Percentiles rank a stretch among this genome's conserved stretches.
Evolutionary conservation across 2,888 invertebrate genomes (phyloP).

Genomic region (Drosophila ustulata): DNA sequence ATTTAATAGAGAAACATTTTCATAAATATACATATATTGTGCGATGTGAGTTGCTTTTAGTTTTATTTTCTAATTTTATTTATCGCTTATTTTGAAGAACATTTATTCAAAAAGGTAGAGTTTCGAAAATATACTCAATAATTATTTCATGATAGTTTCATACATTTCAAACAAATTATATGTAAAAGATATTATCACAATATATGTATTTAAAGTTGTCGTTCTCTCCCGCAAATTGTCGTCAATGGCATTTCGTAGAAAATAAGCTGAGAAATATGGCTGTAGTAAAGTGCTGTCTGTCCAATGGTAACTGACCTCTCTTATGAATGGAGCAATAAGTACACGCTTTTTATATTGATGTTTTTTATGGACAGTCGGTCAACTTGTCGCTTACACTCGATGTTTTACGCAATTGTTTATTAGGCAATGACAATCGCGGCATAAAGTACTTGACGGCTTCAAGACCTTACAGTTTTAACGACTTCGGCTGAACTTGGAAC

Average conservation of each 20-base stretch:
- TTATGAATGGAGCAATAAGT: slow-evolving; percentile 28
- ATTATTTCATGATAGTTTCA: too few species aligned
- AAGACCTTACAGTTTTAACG: slow-evolving; percentile 42
- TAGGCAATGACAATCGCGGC: slow-evolving; percentile 41
- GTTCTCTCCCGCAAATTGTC: background rate
- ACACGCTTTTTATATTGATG: slow-evolving; percentile 34
- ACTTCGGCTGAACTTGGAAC: slow-evolving; percentile 48
- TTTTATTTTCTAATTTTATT: too few species aligned
- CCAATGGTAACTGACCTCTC: slow-evolving; percentile 12
- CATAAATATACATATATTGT: too few species aligned
- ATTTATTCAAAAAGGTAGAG: too few species aligned
- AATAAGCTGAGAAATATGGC: background rate
- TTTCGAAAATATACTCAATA: too few species aligned
- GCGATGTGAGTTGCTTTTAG: too few species aligned
- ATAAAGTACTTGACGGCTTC: slow-evolving; percentile 35
- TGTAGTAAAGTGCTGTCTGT: slow-evolving; percentile 2
- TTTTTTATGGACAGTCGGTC: slow-evolving; percentile 9
- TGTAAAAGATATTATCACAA: too few species aligned
- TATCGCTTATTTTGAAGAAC: too few species aligned
- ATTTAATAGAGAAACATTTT: too few species aligned
- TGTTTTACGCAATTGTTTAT: slow-evolving; percentile 59
- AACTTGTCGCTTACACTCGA: slow-evolving; percentile 26
- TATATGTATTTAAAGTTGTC: background rate
- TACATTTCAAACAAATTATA: too few species aligned
- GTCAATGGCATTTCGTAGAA: background rate